These are phyloP conservation scores for Pocillopora damicornis DNA, from an alignment of 64 coral and sea anemone genomes.

Conservation along the genomic window DNA sequence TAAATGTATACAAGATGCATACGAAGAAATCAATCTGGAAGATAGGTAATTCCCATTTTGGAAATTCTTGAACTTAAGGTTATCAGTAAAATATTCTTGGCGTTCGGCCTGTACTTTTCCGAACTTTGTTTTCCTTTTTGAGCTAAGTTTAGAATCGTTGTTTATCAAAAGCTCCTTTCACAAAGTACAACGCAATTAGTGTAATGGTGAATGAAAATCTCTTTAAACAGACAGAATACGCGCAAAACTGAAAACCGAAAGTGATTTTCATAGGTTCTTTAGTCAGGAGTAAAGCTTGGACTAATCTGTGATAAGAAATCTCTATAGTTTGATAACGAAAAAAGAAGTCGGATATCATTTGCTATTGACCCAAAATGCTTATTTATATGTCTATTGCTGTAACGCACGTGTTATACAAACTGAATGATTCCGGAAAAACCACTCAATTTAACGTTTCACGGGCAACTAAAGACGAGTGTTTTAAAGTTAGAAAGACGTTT, in stretches of 20 bases:
- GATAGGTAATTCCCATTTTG: not conserved
- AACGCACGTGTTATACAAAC: conserved; percentile 25
- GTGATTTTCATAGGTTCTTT: not conserved
- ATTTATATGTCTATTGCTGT: not conserved
- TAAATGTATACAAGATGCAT: not conserved
- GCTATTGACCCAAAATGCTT: no score
- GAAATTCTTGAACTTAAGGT: conserved; percentile 41
- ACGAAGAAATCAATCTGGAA: not conserved
- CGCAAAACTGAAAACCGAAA: not conserved
- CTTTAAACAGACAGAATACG: not conserved
- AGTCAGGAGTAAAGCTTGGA: not conserved
- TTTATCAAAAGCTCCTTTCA: no score
- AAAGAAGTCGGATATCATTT: conserved; percentile 1
- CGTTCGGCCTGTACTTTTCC: not conserved
- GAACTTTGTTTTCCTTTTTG: not conserved
- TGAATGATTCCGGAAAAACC: conserved; percentile 6
- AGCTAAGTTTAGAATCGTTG: not conserved
- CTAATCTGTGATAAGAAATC: conserved; percentile 28
- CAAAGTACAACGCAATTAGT: no score
- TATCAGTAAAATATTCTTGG: conserved; percentile 22
- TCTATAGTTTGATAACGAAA: conserved; percentile 41
- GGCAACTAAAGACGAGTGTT: not conserved
- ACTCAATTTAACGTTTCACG: not conserved
- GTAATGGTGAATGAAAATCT: no score
- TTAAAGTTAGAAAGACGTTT: not conserved